Evolutionary conservation across 2,113 vertebrate genomes (phyloP).

Genomic region (Nematolebias whitei): DNA sequence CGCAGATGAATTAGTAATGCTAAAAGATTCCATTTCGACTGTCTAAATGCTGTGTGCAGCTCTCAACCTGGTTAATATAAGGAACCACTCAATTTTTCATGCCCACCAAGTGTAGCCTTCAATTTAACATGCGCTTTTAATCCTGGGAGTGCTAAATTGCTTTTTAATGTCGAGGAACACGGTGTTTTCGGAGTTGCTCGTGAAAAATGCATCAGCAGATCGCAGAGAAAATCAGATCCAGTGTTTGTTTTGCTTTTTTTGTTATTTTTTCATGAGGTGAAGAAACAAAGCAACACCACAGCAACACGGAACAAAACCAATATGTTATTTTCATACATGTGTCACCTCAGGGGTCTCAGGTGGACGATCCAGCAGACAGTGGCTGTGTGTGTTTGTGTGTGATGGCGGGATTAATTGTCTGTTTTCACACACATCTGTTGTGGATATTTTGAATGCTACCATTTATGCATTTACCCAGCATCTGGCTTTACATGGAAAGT

Average conservation of each 20-base stretch:
- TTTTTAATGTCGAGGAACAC: slow-evolving; percentile 95
- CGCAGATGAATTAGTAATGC: slow-evolving; percentile 78
- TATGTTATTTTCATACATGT: slow-evolving; percentile 78
- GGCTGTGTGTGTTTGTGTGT: slow-evolving; percentile 32
- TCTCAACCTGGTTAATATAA: slow-evolving; percentile 86
- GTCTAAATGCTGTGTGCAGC: slow-evolving; percentile 71
- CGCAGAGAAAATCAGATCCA: slow-evolving; percentile 63
- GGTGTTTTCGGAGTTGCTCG: slow-evolving; percentile 88
- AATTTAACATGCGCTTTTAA: slow-evolving; percentile 98
- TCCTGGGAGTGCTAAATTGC: slow-evolving; percentile 95
- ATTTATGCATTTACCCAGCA: slow-evolving; percentile 9
- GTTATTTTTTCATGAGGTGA: slow-evolving; percentile 28
- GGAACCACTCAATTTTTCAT: slow-evolving; percentile 95
- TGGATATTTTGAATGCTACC: slow-evolving; percentile 30
- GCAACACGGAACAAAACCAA: slow-evolving; percentile 64
- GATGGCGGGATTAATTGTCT: slow-evolving; percentile 58
- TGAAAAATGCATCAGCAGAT: slow-evolving; percentile 87
- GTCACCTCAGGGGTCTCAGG: slow-evolving; percentile 64
- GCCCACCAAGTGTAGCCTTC: slow-evolving; percentile 95
- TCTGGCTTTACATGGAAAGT: slow-evolving; percentile 8
- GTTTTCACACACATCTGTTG: slow-evolving; percentile 21
- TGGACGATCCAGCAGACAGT: slow-evolving; percentile 46
- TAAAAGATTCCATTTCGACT: slow-evolving; percentile 78
- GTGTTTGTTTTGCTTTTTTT: slow-evolving; percentile 1
- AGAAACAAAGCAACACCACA: slow-evolving; percentile 73